These are phyloP conservation scores for Aphelocoma californica DNA, from an alignment of 2,797 vertebrate species.

Conservation along the genomic window DNA sequence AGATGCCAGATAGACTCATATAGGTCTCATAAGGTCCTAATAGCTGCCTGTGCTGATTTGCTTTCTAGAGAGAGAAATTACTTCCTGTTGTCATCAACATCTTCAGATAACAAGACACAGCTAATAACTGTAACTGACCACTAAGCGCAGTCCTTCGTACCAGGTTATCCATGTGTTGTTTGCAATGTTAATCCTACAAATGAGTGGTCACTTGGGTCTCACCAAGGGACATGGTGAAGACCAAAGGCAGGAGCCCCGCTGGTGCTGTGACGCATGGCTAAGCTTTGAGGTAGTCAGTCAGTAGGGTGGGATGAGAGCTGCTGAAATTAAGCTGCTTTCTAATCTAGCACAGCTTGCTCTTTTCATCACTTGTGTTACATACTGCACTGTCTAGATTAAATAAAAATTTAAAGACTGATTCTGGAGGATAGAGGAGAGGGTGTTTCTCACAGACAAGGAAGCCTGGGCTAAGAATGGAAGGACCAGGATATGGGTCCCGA, in stretches of 20 bases:
- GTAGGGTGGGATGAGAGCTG: background rate
- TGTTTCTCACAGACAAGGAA: background rate
- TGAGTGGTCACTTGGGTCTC: background rate
- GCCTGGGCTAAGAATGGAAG: background rate
- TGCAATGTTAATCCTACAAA: background rate
- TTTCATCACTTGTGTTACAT: background rate
- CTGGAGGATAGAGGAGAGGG: background rate
- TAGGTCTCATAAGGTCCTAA: background rate
- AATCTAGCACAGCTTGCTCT: background rate
- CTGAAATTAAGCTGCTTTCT: background rate
- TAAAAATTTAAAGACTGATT: background rate
- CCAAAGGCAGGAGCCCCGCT: background rate
- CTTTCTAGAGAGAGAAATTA: background rate
- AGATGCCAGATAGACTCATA: background rate
- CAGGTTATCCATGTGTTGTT: background rate
- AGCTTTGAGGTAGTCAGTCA: background rate
- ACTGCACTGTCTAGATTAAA: background rate
- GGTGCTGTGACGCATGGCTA: background rate
- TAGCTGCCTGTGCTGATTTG: background rate
- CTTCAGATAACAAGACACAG: background rate
- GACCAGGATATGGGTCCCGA: background rate
- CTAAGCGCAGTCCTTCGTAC: background rate
- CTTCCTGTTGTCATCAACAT: background rate
- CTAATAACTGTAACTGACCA: background rate
- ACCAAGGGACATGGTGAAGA: background rate